Percentiles rank a stretch among this genome's conserved stretches.
phyloP scores from a whole-genome alignment of 2,797 vertebrate genomes.

The Spinus pinus region DNA sequence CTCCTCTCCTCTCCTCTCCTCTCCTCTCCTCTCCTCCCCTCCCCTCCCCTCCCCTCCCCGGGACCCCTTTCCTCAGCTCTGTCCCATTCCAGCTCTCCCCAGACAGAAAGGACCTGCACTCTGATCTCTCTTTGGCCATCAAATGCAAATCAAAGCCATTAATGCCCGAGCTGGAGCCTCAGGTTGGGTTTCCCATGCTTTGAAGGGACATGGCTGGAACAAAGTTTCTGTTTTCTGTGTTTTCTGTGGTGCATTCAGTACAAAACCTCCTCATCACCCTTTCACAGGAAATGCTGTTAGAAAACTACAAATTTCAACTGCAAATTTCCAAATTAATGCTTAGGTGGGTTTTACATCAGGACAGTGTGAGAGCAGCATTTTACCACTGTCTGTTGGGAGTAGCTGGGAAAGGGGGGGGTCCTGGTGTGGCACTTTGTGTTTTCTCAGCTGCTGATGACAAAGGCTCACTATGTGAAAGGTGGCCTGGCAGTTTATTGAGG shows the following conservation, averaged over 20 bases:
- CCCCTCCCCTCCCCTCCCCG: background rate
- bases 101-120: background rate
- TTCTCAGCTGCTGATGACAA: background rate
- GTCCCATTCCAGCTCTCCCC: background rate
- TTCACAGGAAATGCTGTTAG: background rate
- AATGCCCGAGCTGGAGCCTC: background rate
- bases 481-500: background rate
- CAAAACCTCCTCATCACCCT: background rate
- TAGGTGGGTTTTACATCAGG: background rate
- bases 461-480: background rate
- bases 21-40: no score
- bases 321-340: background rate
- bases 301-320: background rate
- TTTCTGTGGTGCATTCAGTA: background rate
- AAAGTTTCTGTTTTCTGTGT: background rate
- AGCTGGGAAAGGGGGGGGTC: background rate
- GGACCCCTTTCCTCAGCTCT: background rate
- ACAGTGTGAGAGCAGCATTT: background rate
- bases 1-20: background rate
- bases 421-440: background rate
- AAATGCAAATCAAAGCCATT: background rate
- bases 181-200: background rate
- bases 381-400: background rate
- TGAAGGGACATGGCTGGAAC: background rate
- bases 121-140: background rate